phyloP scores from a whole-genome alignment of 2,888 invertebrate species.

The Epiblema foenella region DNA sequence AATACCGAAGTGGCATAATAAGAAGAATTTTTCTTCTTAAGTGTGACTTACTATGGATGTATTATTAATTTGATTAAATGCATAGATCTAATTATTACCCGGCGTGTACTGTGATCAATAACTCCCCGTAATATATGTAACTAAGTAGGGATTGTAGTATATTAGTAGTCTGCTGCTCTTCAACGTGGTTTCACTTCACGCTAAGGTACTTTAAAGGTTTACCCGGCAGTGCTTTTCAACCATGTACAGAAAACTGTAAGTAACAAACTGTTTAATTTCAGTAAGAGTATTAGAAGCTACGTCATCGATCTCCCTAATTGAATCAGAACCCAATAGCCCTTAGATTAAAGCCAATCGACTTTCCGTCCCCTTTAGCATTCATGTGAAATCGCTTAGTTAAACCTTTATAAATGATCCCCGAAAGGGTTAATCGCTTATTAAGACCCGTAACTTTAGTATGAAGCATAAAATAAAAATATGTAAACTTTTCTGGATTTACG shows the following conservation, averaged over 20 bases:
- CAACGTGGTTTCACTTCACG: background rate
- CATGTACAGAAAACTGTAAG: background rate
- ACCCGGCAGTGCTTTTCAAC: background rate
- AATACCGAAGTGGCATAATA: too few relatives aligned
- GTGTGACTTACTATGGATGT: too few relatives aligned
- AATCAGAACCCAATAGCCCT: conserved; percentile 38
- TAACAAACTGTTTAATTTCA: conserved; percentile 14
- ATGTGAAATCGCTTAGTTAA: conserved; percentile 45
- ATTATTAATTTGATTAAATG: too few relatives aligned
- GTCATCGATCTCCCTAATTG: conserved; percentile 40
- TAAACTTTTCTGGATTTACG: conserved; percentile 23
- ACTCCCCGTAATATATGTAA: too few relatives aligned
- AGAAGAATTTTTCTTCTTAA: too few relatives aligned
- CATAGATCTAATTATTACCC: too few relatives aligned
- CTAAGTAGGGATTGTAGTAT: too few relatives aligned
- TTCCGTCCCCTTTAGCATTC: conserved; percentile 42
- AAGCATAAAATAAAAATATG: conserved; percentile 26
- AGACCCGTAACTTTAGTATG: conserved; percentile 33
- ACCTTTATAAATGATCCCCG: conserved; percentile 41
- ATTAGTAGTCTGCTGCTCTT: background rate
- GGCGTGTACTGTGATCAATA: too few relatives aligned
- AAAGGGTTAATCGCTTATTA: conserved; percentile 44
- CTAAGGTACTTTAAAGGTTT: background rate
- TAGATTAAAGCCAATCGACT: conserved; percentile 42
- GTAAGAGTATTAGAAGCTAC: conserved; percentile 22